These are phyloP conservation scores for Falco naumanni DNA, from an alignment of 2,797 vertebrate genomes.

Conservation along the genomic window DNA sequence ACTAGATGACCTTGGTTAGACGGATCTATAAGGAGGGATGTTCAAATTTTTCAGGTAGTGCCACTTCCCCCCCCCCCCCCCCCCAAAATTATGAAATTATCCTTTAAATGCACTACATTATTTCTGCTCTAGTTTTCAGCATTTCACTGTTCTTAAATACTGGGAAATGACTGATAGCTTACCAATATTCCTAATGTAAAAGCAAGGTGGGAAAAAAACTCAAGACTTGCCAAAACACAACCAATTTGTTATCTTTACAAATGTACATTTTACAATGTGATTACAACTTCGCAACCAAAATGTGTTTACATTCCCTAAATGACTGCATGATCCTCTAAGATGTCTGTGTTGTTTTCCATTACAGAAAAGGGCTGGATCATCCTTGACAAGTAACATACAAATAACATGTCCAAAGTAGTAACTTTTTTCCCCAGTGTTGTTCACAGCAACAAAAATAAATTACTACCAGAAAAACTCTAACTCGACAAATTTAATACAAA, in stretches of 20 bases:
- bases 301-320: not conserved
- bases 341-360: not conserved
- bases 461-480: not conserved
- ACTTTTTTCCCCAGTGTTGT: not conserved
- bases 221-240: not conserved
- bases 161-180: not conserved
- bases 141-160: not conserved
- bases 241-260: not conserved
- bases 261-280: not conserved
- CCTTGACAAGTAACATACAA: not conserved
- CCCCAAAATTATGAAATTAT: not conserved
- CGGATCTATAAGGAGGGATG: not conserved
- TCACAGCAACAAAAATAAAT: not conserved
- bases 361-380: not conserved
- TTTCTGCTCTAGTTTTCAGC: not conserved
- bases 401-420: not conserved
- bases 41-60: not conserved
- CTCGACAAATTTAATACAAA: not conserved
- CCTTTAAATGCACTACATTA: not conserved
- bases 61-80: rapidly evolving
- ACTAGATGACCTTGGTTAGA: not conserved
- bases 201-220: not conserved
- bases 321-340: not conserved
- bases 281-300: not conserved
- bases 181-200: not conserved